These are phyloP conservation scores for Leucopternis melanops DNA, from an alignment of 2,113 vertebrate genomes.

Conservation along the genomic window DNA sequence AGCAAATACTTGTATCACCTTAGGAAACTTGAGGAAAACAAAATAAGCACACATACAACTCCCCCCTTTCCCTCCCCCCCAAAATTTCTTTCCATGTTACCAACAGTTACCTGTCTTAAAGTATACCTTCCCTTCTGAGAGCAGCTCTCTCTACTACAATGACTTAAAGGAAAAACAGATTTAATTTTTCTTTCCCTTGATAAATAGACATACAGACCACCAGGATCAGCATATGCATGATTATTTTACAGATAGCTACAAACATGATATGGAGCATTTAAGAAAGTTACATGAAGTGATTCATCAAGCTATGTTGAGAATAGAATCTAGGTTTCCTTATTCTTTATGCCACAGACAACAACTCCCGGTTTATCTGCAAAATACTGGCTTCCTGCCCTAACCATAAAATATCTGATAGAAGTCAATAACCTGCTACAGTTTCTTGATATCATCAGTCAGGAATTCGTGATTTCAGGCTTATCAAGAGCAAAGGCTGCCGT, in stretches of 20 bases:
- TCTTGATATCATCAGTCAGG: not conserved
- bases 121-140: not conserved
- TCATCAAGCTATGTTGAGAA: not conserved
- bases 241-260: not conserved
- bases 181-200: not conserved
- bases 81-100: not conserved
- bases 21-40: not conserved
- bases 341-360: not conserved
- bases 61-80: too few species aligned
- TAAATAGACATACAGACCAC: not conserved
- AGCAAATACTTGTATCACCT: not conserved
- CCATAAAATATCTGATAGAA: not conserved
- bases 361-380: not conserved
- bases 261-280: not conserved
- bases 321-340: not conserved
- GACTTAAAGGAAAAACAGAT: not conserved
- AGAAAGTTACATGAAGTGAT: not conserved
- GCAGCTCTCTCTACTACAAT: not conserved
- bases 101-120: not conserved
- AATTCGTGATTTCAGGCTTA: not conserved
- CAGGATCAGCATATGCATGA: not conserved
- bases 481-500: not conserved
- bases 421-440: not conserved
- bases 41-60: not conserved
- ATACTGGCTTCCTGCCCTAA: not conserved